Evolutionary conservation across 2,888 invertebrate genomes (phyloP), one percentile per base, ranked within the genome.

Genomic region (Caenorhabditis panamensis): DNA sequence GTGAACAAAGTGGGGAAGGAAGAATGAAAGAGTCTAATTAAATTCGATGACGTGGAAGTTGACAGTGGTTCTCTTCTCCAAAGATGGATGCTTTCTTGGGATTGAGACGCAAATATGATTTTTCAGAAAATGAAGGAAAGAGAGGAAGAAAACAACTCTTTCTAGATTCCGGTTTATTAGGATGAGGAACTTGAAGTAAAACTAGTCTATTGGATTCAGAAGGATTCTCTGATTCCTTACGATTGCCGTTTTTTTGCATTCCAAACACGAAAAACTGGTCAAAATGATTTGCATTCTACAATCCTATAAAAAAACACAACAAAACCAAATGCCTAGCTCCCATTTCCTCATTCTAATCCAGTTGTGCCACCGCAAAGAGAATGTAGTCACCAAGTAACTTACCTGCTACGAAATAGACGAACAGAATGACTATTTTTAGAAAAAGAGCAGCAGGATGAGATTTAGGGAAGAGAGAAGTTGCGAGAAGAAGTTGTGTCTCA

Each of bases 1-100:
- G 24, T 18, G 5, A 63, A 56, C 2, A 37, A 28, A 49, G 37
- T 20, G n/a, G n/a, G n/a, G n/a, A n/a, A n/a, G n/a, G 31, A 31
- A 41, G 41, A 41, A 41, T 41, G 8, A 2, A 41, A 41, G 31
- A 56, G 9, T 66, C 31, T 66, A 75, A 66, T 73, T 66, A 66
- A 66, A 73, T 73, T 26, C 44, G 20, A 66, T 66, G 66, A 75
- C 75, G 75, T 61, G 58, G 24, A 41, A 53, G 22, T 41, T 1
- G 37, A 22, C 11, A 20, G 22, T 56, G n/a, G 31, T 56, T 28
- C 54, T 2, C 16, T 4, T 18, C 18, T n/a, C n/a, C n/a, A n/a
- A n/a, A n/a, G n/a, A n/a, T n/a, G n/a, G n/a, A n/a, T n/a, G n/a
- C 20, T 20, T 58, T 37, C 16, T 58, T 28, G 2, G 22, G 24